Evolutionary conservation across 2,888 invertebrate species (phyloP), one percentile per base, ranked within the genome.

Genomic region (Clistopyga incitator): DNA sequence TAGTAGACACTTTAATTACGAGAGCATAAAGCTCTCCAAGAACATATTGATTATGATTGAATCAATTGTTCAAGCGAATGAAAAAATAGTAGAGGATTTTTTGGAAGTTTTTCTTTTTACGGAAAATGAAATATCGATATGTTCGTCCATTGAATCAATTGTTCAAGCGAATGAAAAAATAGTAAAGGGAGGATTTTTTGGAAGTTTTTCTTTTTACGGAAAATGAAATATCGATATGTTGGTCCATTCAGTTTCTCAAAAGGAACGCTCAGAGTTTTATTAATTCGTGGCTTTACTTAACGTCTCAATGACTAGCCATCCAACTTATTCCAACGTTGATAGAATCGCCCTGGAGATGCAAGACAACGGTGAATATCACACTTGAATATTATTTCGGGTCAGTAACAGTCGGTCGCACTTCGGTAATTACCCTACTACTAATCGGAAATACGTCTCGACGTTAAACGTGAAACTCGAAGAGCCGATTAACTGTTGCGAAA

Each of bases 401-500:
- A 68, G 77, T 77, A 67, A 67, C 13, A 54, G 67, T 67, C 77
- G 77, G 54, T 56, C 29, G 77, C 67, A 34, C 67, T 77, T 59
- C 67, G 77, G 56, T 68, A 68, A 76, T 54, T 68, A 59, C 42
- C 52, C 38, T 38, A 29, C 23, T 65, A 54, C 34, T 65, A 34
- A 56, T 56, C 77, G 67, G 29, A 76, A 67, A n/a, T 29, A 56
- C 56, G 56, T 29, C 67, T 11, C 67, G 76, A 56, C 42, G 54
- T 64, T 61, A 50, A 67, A 42, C 65, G 54, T 42, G 6, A 65
- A 42, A 68, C 56, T 77, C 67, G 42, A 47, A 65, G 50, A 70
- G 64, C 45, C 72, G 77, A 80, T 72, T 61, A 65, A 83, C 80
- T 64, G 81, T 78, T 74, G 72, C 81, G 71, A 81, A 75, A 15